Conservation (phyloP, 2,113 vertebrate genomes). For the Strix aluco region DNA sequence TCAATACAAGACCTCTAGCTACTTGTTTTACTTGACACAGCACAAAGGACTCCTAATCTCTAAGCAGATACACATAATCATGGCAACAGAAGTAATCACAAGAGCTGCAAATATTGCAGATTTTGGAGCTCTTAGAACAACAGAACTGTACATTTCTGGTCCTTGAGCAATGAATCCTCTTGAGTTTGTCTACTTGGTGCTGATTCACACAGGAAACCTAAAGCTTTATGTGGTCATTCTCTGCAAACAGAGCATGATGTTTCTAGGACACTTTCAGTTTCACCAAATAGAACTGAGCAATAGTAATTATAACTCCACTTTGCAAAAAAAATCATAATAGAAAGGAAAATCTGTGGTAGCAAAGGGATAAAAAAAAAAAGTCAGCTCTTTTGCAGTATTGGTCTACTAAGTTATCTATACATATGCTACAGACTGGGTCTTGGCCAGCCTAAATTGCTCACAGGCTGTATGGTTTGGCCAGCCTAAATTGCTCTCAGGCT, state of each 20-base stretch:
- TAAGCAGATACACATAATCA: not conserved
- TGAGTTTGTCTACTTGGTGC: not conserved
- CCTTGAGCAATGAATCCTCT: not conserved
- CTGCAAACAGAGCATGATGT: fast-evolving
- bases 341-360: not conserved
- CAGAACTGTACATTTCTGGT: not conserved
- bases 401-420: not conserved
- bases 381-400: not conserved
- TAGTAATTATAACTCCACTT: not conserved
- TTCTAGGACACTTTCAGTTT: not conserved
- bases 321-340: not conserved
- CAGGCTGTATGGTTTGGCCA: not conserved
- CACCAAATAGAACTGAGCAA: not conserved
- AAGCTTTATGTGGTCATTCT: not conserved
- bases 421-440: not conserved
- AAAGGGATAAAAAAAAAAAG: not conserved
- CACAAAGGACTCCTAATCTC: not conserved
- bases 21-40: not conserved
- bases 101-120: not conserved
- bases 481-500: not conserved
- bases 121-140: not conserved
- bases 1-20: not conserved
- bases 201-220: not conserved
- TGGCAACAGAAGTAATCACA: not conserved
- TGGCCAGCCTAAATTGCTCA: not conserved